These are phyloP conservation scores for Drusus annulatus DNA, from an alignment of 1,140 invertebrate genomes.

Conservation along the genomic window DNA sequence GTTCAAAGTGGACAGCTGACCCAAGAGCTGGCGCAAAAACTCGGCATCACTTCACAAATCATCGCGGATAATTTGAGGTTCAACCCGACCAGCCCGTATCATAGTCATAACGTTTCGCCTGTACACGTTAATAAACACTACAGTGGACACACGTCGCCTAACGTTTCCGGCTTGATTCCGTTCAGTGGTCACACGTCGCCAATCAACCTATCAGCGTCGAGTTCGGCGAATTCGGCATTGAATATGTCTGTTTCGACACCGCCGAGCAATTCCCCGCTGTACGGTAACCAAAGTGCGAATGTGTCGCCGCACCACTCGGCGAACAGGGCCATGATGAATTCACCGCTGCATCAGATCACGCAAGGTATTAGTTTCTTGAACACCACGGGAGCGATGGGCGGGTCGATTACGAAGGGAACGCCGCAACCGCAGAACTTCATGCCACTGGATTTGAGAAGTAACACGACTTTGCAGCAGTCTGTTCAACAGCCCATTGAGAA, in stretches of 20 bases:
- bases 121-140: slow-evolving; percentile 56
- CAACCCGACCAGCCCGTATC: slow-evolving; percentile 43
- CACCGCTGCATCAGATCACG: slow-evolving; percentile 67
- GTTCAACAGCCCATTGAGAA: slow-evolving; percentile 59
- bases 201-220: slow-evolving; percentile 49
- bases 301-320: slow-evolving; percentile 49
- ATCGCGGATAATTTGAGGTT: slow-evolving; percentile 53
- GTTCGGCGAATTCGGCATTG: slow-evolving; percentile 47
- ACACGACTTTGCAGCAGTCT: slow-evolving; percentile 57
- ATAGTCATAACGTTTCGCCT: slow-evolving; percentile 54
- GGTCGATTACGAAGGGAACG: slow-evolving; percentile 84
- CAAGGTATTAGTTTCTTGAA: slow-evolving; percentile 76
- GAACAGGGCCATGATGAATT: slow-evolving; percentile 46
- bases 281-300: slow-evolving; percentile 52
- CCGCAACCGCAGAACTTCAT: slow-evolving; percentile 69
- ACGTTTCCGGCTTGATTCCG: slow-evolving; percentile 20
- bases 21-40: slow-evolving; percentile 64
- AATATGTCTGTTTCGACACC: slow-evolving; percentile 46
- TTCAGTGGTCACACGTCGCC: slow-evolving; percentile 47
- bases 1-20: slow-evolving; percentile 66
- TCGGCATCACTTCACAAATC: slow-evolving; percentile 61
- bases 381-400: slow-evolving; percentile 71
- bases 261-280: slow-evolving; percentile 49
- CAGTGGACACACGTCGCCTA: slow-evolving; percentile 62
- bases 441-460: slow-evolving; percentile 70